Evolutionary conservation across 1,140 invertebrate species (phyloP).

Genomic region (Trachymyrmex septentrionalis): DNA sequence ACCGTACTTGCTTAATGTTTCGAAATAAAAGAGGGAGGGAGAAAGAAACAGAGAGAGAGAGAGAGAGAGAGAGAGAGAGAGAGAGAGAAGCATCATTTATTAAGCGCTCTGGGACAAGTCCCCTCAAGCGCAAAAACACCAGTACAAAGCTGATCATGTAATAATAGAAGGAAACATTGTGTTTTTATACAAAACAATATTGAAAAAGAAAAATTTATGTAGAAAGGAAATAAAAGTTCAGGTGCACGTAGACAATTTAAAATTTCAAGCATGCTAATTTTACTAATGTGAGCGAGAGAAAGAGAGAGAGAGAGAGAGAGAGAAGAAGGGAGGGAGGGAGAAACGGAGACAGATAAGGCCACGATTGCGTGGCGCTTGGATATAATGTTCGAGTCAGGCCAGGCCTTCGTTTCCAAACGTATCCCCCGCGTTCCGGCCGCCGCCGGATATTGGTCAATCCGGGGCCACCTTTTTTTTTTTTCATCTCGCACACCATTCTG

Average conservation of each 20-base stretch:
- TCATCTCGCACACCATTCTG: conserved; percentile 58
- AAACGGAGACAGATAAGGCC: conserved; percentile 22
- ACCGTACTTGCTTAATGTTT: conserved; percentile 42
- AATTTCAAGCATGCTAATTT: too few relatives aligned
- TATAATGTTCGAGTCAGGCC: conserved; percentile 68
- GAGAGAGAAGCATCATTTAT: not conserved
- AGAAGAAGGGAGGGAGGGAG: not conserved
- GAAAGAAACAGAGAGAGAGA: conserved; percentile 19
- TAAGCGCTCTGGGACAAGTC: too few relatives aligned
- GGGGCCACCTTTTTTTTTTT: conserved; percentile 54
- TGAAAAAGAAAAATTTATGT: too few relatives aligned
- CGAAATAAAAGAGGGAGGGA: conserved; percentile 24
- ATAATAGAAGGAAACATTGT: too few relatives aligned
- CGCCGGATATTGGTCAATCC: conserved; percentile 80
- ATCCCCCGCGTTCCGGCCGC: conserved; percentile 69
- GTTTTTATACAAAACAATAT: too few relatives aligned
- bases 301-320: not conserved
- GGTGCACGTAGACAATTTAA: too few relatives aligned
- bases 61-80: conserved; percentile 4
- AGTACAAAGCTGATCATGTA: too few relatives aligned
- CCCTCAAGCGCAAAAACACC: too few relatives aligned
- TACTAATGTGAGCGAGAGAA: too few relatives aligned
- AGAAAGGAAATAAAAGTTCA: too few relatives aligned
- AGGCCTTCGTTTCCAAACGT: conserved; percentile 80
- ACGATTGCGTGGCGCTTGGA: conserved; percentile 77